Evolutionary conservation across 2,888 invertebrate genomes (phyloP).

Genomic region (Nezara viridula): DNA sequence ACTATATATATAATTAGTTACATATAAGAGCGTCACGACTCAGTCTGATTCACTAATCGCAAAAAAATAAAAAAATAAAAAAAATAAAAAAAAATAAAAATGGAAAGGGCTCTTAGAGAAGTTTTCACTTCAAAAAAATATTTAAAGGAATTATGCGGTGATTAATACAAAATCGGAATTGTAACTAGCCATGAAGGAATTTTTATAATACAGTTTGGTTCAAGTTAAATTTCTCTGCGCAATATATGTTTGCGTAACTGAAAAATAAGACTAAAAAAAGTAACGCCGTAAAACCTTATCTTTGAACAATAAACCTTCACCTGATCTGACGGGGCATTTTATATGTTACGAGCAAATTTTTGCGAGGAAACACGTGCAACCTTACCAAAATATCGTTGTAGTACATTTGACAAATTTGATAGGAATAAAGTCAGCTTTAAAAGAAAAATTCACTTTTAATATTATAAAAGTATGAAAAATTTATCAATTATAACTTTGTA

Average conservation of each 20-base stretch:
- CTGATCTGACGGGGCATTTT: background rate
- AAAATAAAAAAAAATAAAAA: too few species aligned
- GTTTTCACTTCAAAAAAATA: too few species aligned
- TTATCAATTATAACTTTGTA: too few species aligned
- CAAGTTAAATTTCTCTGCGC: background rate
- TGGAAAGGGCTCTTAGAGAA: too few species aligned
- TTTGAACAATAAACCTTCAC: background rate
- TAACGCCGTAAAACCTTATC: background rate
- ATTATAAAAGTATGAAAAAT: too few species aligned
- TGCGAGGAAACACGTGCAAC: background rate
- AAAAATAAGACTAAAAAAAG: constrained; percentile 3
- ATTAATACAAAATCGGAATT: background rate
- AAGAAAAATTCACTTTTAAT: too few species aligned
- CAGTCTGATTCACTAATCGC: too few species aligned
- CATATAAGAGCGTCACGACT: too few species aligned
- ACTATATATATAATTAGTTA: too few species aligned
- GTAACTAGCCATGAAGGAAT: background rate
- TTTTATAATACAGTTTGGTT: background rate
- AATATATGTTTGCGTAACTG: background rate
- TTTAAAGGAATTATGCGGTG: background rate
- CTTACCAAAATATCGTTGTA: background rate
- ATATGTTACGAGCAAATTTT: background rate
- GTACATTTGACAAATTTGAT: too few species aligned
- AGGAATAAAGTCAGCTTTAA: too few species aligned
- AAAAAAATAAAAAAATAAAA: too few species aligned